Percentiles rank a stretch among this genome's conserved stretches.
Evolutionary conservation across 2,113 vertebrate genomes (phyloP).

Genomic region (Burhinus oedicnemus): DNA sequence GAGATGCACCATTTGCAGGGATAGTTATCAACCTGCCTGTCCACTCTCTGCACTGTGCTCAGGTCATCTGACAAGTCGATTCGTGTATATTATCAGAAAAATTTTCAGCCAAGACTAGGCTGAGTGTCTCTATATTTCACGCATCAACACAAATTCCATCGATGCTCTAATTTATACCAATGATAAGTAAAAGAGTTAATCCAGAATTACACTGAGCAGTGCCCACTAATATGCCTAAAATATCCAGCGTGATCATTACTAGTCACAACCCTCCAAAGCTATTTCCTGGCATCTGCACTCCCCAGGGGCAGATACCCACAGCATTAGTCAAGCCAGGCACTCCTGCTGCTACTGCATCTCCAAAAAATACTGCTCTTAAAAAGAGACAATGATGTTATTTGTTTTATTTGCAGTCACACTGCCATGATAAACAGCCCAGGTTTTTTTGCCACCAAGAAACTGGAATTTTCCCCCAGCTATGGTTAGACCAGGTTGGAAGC

Average conservation of each 20-base stretch:
- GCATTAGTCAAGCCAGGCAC: conserved; percentile 53
- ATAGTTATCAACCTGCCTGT: not conserved
- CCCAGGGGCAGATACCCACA: conserved; percentile 55
- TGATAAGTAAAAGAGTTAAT: conserved; percentile 47
- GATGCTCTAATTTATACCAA: not conserved
- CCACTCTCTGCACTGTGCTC: not conserved
- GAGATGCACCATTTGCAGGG: not conserved
- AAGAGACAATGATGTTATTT: not conserved
- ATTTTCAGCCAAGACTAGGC: not conserved
- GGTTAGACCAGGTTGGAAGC: not conserved
- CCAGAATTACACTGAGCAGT: conserved; percentile 18
- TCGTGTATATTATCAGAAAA: not conserved
- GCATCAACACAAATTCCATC: not conserved
- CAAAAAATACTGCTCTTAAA: conserved; percentile 29
- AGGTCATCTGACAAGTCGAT: not conserved
- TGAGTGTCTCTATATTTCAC: not conserved
- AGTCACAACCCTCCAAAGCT: conserved; percentile 44
- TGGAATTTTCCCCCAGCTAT: not conserved
- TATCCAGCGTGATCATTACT: conserved; percentile 55
- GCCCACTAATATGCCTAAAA: conserved; percentile 52
- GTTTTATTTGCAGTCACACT: not conserved
- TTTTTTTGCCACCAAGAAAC: not conserved
- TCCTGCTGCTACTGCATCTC: conserved; percentile 48
- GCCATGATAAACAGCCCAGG: not conserved
- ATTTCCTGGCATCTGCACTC: conserved; percentile 62